phyloP scores from a whole-genome alignment of 1,140 invertebrate species.

The Eueides isabella region DNA sequence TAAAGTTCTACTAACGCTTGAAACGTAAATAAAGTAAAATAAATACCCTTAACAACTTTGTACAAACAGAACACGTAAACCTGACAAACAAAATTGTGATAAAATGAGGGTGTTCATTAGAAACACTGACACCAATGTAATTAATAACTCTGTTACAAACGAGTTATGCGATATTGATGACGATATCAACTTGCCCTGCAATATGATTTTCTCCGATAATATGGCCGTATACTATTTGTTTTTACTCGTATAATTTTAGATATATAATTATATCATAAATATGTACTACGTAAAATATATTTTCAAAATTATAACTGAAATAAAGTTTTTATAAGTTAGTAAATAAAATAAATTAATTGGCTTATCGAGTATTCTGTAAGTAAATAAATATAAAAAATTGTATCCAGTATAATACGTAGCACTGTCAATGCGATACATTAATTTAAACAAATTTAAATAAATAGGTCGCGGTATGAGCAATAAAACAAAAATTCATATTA shows the following conservation, averaged over 20 bases:
- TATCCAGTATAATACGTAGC: not conserved
- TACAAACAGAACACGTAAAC: not conserved
- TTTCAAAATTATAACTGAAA: too few relatives aligned
- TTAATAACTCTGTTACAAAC: constrained; percentile 32
- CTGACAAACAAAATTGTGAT: not conserved
- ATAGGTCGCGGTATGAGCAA: not conserved
- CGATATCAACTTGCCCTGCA: constrained; percentile 28
- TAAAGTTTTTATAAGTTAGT: too few relatives aligned
- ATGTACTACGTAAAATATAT: too few relatives aligned
- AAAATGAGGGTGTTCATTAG: constrained; percentile 4
- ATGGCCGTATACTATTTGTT: constrained; percentile 5
- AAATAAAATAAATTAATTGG: too few relatives aligned
- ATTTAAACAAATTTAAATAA: not conserved
- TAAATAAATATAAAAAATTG: not conserved
- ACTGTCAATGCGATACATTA: not conserved
- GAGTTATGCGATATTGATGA: constrained; percentile 35
- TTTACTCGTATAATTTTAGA: too few relatives aligned
- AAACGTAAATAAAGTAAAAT: not conserved
- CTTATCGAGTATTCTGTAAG: too few relatives aligned
- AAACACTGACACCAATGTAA: constrained; percentile 20
- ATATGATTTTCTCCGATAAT: constrained; percentile 25
- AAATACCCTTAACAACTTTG: not conserved
- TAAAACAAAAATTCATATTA: not conserved
- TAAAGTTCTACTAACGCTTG: not conserved
- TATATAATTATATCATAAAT: not conserved